Evolutionary conservation across 2,888 invertebrate genomes (phyloP).

Genomic region (Melanotus villosus): DNA sequence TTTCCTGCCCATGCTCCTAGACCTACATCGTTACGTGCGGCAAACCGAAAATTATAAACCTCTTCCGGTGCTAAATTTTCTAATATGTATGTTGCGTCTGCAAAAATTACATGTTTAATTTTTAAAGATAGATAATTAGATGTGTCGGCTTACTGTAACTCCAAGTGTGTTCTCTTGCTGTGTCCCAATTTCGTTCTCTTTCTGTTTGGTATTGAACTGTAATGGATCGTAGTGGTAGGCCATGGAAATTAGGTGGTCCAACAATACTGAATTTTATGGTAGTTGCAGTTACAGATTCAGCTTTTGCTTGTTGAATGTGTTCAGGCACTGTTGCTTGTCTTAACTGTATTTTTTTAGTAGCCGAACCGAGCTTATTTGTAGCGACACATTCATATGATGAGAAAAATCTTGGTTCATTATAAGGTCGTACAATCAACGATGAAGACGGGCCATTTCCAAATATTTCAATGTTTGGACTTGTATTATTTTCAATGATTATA

Average conservation of each 20-base stretch:
- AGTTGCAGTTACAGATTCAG: conserved; percentile 84
- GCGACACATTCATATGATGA: conserved; percentile 87
- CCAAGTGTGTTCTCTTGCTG: conserved; percentile 83
- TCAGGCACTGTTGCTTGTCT: conserved; percentile 82
- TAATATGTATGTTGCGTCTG: conserved; percentile 82
- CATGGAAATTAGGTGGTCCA: conserved; percentile 82
- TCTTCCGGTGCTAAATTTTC: conserved; percentile 85
- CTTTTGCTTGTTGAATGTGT: conserved; percentile 76
- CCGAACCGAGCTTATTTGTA: conserved; percentile 81
- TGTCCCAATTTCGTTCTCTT: conserved; percentile 78
- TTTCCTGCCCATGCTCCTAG: conserved; percentile 79
- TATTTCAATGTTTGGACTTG: conserved; percentile 73
- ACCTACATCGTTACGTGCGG: conserved; percentile 88
- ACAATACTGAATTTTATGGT: conserved; percentile 85
- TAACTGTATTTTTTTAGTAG: conserved; percentile 78
- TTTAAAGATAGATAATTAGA: too few species aligned
- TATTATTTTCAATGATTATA: conserved; percentile 58
- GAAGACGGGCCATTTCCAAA: conserved; percentile 81
- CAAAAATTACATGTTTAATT: conserved; percentile 38
- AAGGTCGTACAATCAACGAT: conserved; percentile 79
- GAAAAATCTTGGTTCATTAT: conserved; percentile 76
- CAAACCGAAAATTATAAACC: conserved; percentile 86
- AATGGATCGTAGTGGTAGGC: conserved; percentile 82
- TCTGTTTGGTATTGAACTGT: conserved; percentile 84
- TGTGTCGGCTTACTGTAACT: conserved; percentile 77